phyloP scores from a whole-genome alignment of 2,888 invertebrate genomes.

The Rapana venosa region DNA sequence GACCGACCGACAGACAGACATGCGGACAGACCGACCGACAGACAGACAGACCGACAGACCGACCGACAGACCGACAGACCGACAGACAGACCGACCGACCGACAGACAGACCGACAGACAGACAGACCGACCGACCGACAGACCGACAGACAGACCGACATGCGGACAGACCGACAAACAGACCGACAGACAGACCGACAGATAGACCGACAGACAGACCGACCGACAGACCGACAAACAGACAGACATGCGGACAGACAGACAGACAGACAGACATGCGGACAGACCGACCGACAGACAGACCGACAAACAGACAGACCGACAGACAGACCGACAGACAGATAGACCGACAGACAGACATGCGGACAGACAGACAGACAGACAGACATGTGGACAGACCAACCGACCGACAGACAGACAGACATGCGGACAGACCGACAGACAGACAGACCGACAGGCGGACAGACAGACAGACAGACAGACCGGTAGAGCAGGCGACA shows the following conservation, averaged over 20 bases:
- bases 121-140: neutral
- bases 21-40: neutral
- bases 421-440: too few species aligned
- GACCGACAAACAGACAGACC: neutral
- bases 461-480: neutral
- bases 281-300: too few species aligned
- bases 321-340: neutral
- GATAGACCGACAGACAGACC: too few species aligned
- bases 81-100: neutral
- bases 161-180: too few species aligned
- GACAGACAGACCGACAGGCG: too few species aligned
- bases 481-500: constrained; percentile 76
- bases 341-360: too few species aligned
- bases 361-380: neutral
- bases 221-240: too few species aligned
- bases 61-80: neutral
- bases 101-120: neutral
- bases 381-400: neutral
- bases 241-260: too few species aligned
- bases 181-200: too few species aligned
- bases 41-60: neutral
- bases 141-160: too few species aligned
- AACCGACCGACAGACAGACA: neutral
- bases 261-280: too few species aligned
- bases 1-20: neutral